Evolutionary conservation across 2,797 vertebrate species (phyloP).

Genomic region (Epinephelus malabaricus): DNA sequence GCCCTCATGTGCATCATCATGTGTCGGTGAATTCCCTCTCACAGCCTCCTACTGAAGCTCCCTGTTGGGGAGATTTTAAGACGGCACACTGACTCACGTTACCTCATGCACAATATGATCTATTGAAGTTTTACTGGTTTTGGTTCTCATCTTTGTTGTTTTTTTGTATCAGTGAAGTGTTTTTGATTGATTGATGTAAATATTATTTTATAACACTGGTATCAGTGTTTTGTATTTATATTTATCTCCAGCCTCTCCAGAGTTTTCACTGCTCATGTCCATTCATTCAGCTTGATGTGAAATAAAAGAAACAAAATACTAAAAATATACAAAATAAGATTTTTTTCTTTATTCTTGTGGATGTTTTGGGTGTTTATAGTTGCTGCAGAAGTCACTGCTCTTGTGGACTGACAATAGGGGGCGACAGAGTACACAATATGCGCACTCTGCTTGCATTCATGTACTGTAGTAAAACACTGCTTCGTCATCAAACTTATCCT

Average conservation of each 20-base stretch:
- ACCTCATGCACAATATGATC: conserved; percentile 33
- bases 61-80: too few relatives aligned
- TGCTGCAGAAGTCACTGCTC: background rate
- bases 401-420: conserved; percentile 40
- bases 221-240: conserved; percentile 44
- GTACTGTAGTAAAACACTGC: background rate
- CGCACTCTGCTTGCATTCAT: background rate
- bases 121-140: conserved; percentile 42
- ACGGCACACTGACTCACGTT: background rate
- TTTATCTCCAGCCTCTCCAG: conserved; percentile 36
- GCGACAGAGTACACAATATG: conserved; percentile 39
- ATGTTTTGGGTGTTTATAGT: background rate
- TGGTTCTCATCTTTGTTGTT: background rate
- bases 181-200: conserved; percentile 31
- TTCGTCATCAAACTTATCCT: background rate
- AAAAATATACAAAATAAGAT: background rate
- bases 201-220: conserved; percentile 22
- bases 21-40: conserved; percentile 8
- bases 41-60: conserved; percentile 5
- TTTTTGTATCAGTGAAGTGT: conserved; percentile 16
- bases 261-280: conserved; percentile 27
- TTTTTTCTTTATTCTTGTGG: background rate
- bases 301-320: conserved; percentile 51
- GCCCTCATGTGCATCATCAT: background rate
- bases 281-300: conserved; percentile 48